Percentiles rank a stretch among this genome's conserved stretches.
Evolutionary conservation across 2,113 vertebrate genomes (phyloP).

Genomic region (Henicopernis longicauda): DNA sequence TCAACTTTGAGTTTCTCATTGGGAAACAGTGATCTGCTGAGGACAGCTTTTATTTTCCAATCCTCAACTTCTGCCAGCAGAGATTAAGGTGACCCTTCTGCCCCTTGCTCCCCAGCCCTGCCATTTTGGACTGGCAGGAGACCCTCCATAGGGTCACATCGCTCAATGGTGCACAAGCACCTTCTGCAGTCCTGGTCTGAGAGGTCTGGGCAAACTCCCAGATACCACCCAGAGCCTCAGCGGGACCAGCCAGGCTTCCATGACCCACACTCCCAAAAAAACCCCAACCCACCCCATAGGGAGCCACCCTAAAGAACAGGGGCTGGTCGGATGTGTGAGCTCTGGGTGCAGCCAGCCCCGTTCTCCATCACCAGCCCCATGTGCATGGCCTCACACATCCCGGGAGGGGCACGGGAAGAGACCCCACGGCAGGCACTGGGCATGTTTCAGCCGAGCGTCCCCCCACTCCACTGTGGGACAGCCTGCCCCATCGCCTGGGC

Average conservation of each 20-base stretch:
- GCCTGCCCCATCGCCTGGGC: not conserved
- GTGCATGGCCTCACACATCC: not conserved
- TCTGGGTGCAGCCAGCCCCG: not conserved
- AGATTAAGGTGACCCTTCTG: too few relatives aligned
- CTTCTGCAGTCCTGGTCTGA: not conserved
- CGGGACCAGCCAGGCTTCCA: not conserved
- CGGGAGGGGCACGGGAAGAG: not conserved
- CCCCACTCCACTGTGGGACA: not conserved
- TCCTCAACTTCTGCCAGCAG: not conserved
- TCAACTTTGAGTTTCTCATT: not conserved
- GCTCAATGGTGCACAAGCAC: not conserved
- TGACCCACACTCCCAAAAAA: accelerated
- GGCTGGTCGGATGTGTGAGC: not conserved
- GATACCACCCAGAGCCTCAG: not conserved
- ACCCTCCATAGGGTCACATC: not conserved
- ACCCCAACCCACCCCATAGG: too few relatives aligned
- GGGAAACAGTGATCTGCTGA: not conserved
- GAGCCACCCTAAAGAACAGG: not conserved
- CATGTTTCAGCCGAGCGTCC: not conserved
- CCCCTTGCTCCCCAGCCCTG: not conserved
- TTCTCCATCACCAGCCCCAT: not conserved
- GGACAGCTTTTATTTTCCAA: not conserved
- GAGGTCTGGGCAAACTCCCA: not conserved
- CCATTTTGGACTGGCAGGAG: not conserved
- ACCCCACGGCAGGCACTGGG: not conserved